Percentiles rank a stretch among this genome's conserved stretches.
Conservation (phyloP, 1,140 invertebrate genomes). For the Uloborus diversus region DNA sequence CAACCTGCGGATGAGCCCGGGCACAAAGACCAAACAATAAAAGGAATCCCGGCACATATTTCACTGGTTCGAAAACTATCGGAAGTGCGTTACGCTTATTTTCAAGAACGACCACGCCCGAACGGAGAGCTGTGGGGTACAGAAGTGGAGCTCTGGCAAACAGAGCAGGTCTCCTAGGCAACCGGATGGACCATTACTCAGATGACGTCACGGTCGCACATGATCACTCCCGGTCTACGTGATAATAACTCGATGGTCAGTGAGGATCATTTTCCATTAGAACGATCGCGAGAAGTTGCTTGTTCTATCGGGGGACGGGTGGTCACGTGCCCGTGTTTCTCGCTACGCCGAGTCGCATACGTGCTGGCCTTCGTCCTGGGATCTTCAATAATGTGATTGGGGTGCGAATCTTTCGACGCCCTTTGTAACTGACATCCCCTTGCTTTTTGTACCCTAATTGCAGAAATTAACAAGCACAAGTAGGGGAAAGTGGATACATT, state of each 20-base stretch:
- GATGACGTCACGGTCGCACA: slow-evolving; percentile 45
- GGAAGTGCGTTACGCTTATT: background rate
- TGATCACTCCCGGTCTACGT: slow-evolving; percentile 41
- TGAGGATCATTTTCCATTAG: slow-evolving; percentile 54
- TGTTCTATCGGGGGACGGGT: background rate
- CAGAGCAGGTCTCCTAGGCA: slow-evolving; percentile 33
- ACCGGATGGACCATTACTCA: slow-evolving; percentile 54
- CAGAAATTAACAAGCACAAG: no score
- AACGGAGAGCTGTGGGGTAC: background rate
- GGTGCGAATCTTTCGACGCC: background rate
- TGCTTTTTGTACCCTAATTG: no score
- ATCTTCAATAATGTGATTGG: slow-evolving; percentile 28
- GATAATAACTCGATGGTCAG: slow-evolving; percentile 55
- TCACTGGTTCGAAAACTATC: no score
- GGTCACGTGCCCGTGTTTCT: slow-evolving; percentile 8
- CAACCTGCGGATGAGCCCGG: no score
- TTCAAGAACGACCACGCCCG: slow-evolving; percentile 34
- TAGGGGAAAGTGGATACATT: no score
- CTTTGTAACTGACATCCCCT: background rate
- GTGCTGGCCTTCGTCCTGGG: background rate
- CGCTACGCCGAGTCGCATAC: background rate
- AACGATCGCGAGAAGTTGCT: no score
- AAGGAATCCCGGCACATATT: no score
- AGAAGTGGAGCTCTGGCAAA: slow-evolving; percentile 5
- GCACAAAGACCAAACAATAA: no score